These are phyloP conservation scores for Nansenia antarctica DNA, from an alignment of 2,113 vertebrate genomes.

Conservation along the genomic window DNA sequence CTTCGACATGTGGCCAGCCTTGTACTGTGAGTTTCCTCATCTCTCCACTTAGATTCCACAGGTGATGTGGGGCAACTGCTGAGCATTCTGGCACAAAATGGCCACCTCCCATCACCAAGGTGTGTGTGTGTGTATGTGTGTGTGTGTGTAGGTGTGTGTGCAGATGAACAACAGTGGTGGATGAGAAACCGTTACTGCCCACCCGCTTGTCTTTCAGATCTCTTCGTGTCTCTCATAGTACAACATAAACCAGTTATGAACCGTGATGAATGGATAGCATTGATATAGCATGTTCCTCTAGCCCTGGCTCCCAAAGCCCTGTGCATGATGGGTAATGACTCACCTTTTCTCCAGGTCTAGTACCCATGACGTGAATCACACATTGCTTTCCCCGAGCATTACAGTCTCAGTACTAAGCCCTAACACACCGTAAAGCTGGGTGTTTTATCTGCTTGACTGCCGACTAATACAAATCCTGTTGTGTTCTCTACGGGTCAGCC, in stretches of 20 bases:
- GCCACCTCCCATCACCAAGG: not conserved
- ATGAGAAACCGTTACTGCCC: no score
- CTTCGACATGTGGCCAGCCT: not conserved
- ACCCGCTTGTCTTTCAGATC: not conserved
- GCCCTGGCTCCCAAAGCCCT: not conserved
- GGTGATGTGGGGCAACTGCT: not conserved
- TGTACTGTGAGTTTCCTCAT: no score
- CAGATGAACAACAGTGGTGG: not conserved
- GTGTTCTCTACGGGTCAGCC: not conserved
- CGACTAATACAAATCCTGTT: not conserved
- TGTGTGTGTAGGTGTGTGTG: no score
- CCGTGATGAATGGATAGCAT: not conserved
- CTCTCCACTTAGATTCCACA: no score
- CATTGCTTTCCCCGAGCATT: not conserved
- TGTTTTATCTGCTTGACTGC: not conserved
- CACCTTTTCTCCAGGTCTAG: not conserved
- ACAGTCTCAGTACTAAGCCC: not conserved
- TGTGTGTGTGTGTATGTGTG: no score
- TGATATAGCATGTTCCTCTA: not conserved
- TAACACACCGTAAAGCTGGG: no score
- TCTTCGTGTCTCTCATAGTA: not conserved
- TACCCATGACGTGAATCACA: not conserved
- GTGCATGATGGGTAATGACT: not conserved
- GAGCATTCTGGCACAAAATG: no score
- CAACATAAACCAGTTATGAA: not conserved